Evolutionary conservation across 1,140 invertebrate species (phyloP).

Genomic region (Euglossa dilemma): DNA sequence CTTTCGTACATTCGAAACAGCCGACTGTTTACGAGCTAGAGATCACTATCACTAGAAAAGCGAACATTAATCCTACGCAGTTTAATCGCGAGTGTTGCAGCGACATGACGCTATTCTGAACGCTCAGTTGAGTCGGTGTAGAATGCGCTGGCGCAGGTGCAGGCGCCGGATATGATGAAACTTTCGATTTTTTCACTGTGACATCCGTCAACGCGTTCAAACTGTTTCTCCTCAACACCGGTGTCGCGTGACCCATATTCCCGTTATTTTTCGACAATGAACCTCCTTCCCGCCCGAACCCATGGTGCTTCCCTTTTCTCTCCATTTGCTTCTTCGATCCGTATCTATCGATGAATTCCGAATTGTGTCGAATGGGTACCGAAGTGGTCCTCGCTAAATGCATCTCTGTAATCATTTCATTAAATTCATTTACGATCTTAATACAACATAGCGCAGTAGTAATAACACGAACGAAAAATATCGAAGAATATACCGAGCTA

Average conservation of each 20-base stretch:
- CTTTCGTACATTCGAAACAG: constrained; percentile 25
- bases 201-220: constrained; percentile 47
- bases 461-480: not conserved
- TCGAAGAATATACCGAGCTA: not conserved
- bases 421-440: not conserved
- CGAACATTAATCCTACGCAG: constrained; percentile 37
- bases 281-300: constrained; percentile 25
- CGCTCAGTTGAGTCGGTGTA: constrained; percentile 57
- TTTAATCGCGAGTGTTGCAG: constrained; percentile 39
- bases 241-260: constrained; percentile 43
- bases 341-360: constrained; percentile 45
- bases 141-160: constrained; percentile 66
- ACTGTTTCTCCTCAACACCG: constrained; percentile 53
- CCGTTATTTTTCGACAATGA: constrained; percentile 27
- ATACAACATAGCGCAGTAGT: no score
- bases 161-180: constrained; percentile 56
- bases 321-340: constrained; percentile 46
- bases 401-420: constrained; percentile 58
- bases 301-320: constrained; percentile 45
- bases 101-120: constrained; percentile 50
- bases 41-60: constrained; percentile 40
- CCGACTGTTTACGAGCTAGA: constrained; percentile 18
- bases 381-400: constrained; percentile 52
- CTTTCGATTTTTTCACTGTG: constrained; percentile 56
- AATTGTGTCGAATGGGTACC: constrained; percentile 24